Evolutionary conservation across 2,888 invertebrate genomes (phyloP).

Genomic region (Rapana venosa): DNA sequence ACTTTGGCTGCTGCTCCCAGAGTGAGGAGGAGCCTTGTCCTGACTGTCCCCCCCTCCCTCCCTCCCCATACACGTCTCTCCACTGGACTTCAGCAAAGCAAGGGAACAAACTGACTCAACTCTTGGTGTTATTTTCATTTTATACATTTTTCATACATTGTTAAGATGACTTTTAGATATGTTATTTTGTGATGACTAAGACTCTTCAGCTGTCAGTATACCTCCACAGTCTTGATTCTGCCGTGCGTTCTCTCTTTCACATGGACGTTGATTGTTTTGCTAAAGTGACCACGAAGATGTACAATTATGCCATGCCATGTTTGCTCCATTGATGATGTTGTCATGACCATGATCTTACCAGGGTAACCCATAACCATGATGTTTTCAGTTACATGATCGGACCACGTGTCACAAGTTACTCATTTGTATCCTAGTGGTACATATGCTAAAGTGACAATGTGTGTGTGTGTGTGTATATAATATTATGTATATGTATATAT

Average conservation of each 20-base stretch:
- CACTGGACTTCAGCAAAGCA: not conserved
- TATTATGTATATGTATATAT: not conserved
- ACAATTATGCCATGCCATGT: not conserved
- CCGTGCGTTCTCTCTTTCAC: not conserved
- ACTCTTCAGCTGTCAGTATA: not conserved
- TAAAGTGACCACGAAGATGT: not conserved
- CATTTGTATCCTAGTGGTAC: not conserved
- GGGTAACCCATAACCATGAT: not conserved
- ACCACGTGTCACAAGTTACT: not conserved
- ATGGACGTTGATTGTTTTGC: not conserved
- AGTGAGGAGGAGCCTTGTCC: no score
- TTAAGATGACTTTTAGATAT: not conserved
- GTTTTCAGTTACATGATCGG: no score
- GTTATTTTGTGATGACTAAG: conserved; percentile 13
- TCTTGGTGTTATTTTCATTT: not conserved
- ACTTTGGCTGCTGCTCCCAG: no score
- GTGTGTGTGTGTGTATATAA: not conserved
- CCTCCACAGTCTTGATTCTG: not conserved
- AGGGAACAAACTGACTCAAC: not conserved
- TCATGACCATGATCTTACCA: not conserved
- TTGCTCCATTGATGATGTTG: not conserved
- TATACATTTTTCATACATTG: not conserved
- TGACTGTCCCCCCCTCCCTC: no score
- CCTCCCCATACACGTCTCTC: not conserved
- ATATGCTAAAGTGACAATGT: conserved; percentile 12